Evolutionary conservation across 2,113 vertebrate species (phyloP).

Genomic region (Ivindomyrus marchei): DNA sequence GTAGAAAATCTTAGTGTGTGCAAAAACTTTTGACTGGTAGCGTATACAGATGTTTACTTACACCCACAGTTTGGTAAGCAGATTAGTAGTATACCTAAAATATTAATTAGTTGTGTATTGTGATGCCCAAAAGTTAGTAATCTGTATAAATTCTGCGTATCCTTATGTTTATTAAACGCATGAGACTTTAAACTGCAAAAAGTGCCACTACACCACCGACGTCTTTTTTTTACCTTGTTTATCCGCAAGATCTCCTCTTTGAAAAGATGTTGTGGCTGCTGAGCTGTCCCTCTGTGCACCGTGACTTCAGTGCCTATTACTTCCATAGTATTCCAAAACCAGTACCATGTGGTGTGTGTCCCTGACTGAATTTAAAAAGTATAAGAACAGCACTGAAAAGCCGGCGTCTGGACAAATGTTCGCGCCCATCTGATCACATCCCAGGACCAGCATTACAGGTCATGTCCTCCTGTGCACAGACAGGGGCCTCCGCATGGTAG

Average conservation of each 20-base stretch:
- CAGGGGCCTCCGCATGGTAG: background rate
- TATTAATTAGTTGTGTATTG: no score
- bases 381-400: background rate
- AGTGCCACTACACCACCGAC: background rate
- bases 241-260: background rate
- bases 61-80: no score
- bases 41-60: no score
- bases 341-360: background rate
- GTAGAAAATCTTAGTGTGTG: no score
- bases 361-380: background rate
- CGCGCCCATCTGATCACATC: background rate
- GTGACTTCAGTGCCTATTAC: background rate
- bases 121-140: no score
- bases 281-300: background rate
- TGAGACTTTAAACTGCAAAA: background rate
- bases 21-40: no score
- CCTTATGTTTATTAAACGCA: background rate
- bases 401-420: background rate
- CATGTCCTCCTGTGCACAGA: background rate
- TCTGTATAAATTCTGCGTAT: background rate
- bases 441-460: background rate
- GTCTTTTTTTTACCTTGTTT: background rate
- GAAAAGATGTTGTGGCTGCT: background rate
- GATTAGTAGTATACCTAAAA: no score
- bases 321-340: background rate